Evolutionary conservation across 2,113 vertebrate genomes (phyloP).

Genomic region (Bubo bubo): DNA sequence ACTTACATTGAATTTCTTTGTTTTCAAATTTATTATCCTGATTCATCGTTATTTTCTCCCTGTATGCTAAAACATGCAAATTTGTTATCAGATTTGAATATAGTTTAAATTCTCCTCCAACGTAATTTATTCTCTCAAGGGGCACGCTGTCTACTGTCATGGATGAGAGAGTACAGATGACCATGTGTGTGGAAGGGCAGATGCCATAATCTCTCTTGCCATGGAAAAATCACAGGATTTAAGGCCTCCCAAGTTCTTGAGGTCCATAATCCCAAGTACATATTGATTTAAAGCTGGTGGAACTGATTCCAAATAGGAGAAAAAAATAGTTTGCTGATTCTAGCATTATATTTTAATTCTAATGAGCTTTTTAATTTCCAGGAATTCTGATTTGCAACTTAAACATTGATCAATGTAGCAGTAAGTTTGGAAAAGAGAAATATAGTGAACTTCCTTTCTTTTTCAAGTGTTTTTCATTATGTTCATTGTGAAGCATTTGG

Average conservation of each 20-base stretch:
- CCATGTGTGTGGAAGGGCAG: background rate
- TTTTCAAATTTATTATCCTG: background rate
- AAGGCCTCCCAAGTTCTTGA: background rate
- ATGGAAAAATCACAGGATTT: background rate
- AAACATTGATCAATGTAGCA: background rate
- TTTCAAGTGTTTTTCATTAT: slow-evolving; percentile 10
- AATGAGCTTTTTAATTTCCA: background rate
- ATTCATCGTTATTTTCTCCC: background rate
- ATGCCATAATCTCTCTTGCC: background rate
- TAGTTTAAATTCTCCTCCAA: background rate
- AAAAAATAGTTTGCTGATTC: background rate
- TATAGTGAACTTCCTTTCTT: background rate
- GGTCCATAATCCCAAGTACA: background rate
- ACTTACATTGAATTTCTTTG: background rate
- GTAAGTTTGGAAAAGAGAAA: background rate
- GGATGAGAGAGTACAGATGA: background rate
- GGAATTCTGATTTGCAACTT: background rate
- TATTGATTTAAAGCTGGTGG: background rate
- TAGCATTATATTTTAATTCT: background rate
- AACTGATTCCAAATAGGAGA: background rate
- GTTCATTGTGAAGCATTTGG: background rate
- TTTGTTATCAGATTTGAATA: background rate
- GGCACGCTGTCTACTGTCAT: background rate
- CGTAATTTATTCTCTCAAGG: background rate
- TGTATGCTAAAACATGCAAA: background rate